Percentiles rank a stretch among this genome's conserved stretches.
phyloP scores from a whole-genome alignment of 2,888 invertebrate species.

The Molanna angustata region DNA sequence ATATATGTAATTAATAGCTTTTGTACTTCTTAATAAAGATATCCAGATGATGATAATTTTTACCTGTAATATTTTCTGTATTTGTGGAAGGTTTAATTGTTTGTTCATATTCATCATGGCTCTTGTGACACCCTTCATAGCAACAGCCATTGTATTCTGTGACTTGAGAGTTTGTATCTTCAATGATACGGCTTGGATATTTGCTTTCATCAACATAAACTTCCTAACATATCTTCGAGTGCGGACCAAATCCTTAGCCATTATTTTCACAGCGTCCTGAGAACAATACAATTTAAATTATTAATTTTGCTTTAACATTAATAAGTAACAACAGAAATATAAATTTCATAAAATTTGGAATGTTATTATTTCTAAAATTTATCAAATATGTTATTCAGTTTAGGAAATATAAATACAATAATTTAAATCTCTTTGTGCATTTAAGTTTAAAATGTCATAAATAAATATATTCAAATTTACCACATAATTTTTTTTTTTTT shows the following conservation, averaged over 20 bases:
- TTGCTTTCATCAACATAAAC: constrained; percentile 99
- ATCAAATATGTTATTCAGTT: no score
- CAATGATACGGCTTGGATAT: constrained; percentile 95
- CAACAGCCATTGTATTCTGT: constrained; percentile 98
- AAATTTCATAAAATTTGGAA: no score
- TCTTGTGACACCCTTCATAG: constrained; percentile 97
- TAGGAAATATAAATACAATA: no score
- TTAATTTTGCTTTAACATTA: no score
- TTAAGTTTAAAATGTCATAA: no score
- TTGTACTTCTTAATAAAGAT: no score
- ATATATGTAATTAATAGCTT: not conserved
- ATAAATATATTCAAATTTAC: no score
- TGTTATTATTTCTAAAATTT: no score
- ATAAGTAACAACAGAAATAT: no score
- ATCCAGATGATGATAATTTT: no score
- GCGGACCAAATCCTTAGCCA: constrained; percentile 98
- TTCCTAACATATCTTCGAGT: constrained; percentile 95
- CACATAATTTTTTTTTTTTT: no score
- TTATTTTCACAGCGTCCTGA: constrained; percentile 98
- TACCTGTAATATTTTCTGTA: constrained; percentile 81
- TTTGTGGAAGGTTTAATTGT: constrained; percentile 96
- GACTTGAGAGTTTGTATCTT: constrained; percentile 98
- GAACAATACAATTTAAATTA: constrained; percentile 24
- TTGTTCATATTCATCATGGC: constrained; percentile 99
- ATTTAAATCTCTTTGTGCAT: no score